These are phyloP conservation scores for Nicator chloris DNA, from an alignment of 2,113 vertebrate species.

Conservation along the genomic window DNA sequence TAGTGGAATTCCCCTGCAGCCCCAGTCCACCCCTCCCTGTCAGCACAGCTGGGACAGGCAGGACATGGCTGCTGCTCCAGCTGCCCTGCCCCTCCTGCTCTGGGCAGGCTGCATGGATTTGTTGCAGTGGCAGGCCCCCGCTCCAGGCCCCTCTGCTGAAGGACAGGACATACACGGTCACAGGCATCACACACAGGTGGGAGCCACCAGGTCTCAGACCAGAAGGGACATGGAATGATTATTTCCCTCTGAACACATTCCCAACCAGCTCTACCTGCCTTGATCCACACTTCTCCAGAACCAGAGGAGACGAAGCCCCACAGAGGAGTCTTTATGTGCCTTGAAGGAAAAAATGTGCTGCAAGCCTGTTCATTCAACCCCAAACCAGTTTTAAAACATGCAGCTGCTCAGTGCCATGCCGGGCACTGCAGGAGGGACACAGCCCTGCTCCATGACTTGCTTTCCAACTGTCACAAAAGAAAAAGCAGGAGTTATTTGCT, in stretches of 20 bases:
- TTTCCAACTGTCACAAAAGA: background rate
- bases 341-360: background rate
- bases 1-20: background rate
- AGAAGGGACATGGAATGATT: background rate
- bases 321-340: background rate
- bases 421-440: background rate
- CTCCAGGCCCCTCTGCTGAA: background rate
- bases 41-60: background rate
- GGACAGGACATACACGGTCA: accelerated
- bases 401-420: background rate
- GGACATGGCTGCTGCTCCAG: background rate
- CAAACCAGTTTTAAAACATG: background rate
- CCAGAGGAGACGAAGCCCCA: background rate
- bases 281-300: background rate
- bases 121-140: background rate
- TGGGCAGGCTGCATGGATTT: background rate
- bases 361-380: background rate
- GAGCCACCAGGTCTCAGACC: background rate
- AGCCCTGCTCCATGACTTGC: background rate
- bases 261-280: background rate
- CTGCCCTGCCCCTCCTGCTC: background rate
- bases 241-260: background rate
- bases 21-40: background rate
- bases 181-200: background rate
- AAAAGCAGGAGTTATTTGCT: background rate